Conservation (phyloP, 2,888 invertebrate genomes). For the Hanleya hanleyi region DNA sequence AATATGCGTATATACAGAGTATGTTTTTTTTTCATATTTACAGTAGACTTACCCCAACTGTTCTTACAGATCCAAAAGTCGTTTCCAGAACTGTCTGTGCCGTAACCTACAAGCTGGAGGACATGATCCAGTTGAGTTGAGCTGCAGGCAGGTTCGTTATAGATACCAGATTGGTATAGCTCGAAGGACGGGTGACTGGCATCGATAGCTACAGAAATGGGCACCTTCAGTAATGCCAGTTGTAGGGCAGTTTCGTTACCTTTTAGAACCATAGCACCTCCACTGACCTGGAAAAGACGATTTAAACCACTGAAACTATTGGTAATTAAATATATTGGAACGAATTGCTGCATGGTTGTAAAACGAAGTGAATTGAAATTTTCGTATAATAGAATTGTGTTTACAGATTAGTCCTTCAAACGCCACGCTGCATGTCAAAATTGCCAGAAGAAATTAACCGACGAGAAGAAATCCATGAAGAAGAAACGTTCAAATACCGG, state of each 20-base stretch:
- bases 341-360: no score
- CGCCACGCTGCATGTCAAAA: no score
- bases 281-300: not conserved
- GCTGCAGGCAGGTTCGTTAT: constrained; percentile 13
- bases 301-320: no score
- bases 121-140: constrained; percentile 17
- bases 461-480: no score
- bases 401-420: no score
- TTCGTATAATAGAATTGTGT: no score
- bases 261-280: not conserved
- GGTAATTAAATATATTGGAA: no score
- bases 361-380: no score
- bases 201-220: constrained; percentile 48
- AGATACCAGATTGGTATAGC: constrained; percentile 27
- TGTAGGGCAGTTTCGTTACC: constrained; percentile 4
- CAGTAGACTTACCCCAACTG: constrained; percentile 24
- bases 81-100: not conserved
- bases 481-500: no score
- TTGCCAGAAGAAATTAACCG: no score
- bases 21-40: no score
- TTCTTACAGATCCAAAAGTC: constrained; percentile 33
- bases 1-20: no score
- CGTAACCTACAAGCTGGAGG: constrained; percentile 32
- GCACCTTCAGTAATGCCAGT: constrained; percentile 26
- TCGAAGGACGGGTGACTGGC: constrained; percentile 53